Conservation (phyloP, 1,140 invertebrate genomes). For the Orchestia grillus region DNA sequence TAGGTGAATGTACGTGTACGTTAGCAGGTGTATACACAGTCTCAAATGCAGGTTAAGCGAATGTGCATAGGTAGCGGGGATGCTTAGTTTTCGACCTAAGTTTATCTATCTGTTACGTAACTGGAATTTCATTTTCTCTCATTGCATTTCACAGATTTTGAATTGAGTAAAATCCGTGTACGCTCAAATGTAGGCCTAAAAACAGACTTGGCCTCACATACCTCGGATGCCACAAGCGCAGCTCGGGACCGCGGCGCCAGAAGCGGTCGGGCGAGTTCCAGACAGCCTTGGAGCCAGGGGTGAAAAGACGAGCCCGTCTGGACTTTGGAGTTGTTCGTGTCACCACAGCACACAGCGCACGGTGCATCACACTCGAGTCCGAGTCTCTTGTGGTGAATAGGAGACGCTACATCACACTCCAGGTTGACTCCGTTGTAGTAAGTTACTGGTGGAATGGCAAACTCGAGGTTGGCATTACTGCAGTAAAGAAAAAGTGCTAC, state of each 20-base stretch:
- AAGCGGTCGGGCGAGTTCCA: conserved; percentile 6
- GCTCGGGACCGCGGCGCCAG: conserved; percentile 24
- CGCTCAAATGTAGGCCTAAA: background rate
- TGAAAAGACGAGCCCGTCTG: background rate
- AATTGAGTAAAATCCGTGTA: background rate
- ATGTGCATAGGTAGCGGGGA: background rate
- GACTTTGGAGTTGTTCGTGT: background rate
- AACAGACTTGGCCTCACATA: background rate
- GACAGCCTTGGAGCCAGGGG: conserved; percentile 16
- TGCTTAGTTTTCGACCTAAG: background rate
- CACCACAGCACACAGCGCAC: background rate
- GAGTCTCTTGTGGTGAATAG: no score
- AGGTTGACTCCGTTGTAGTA: background rate
- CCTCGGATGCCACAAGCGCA: background rate
- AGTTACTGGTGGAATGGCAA: background rate
- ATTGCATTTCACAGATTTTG: background rate
- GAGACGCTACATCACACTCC: background rate
- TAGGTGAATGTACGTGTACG: background rate
- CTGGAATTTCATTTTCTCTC: background rate
- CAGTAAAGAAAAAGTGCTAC: no score
- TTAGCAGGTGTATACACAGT: background rate
- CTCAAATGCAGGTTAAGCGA: background rate
- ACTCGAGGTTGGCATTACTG: background rate
- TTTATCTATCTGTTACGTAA: background rate
- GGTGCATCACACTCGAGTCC: background rate